Evolutionary conservation across 2,888 invertebrate genomes (phyloP).

Genomic region (Drosophila bunnanda): DNA sequence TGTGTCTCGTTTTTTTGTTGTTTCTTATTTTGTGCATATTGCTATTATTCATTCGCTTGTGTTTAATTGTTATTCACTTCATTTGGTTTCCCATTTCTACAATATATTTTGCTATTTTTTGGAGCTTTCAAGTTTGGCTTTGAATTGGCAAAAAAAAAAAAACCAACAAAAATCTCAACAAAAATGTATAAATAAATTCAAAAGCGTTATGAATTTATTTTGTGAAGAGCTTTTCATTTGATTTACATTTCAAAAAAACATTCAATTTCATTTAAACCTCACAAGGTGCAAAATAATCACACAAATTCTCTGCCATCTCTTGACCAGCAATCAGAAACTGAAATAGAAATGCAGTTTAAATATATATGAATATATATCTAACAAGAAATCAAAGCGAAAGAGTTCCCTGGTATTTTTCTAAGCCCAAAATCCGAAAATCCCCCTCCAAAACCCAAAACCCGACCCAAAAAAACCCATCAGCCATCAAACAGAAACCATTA

Average conservation of each 20-base stretch:
- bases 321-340: slow-evolving; percentile 38
- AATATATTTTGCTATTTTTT: slow-evolving; percentile 38
- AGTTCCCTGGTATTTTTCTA: slow-evolving; percentile 68
- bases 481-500: slow-evolving; percentile 38
- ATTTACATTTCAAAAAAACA: slow-evolving; percentile 3
- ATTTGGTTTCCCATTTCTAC: slow-evolving; percentile 50
- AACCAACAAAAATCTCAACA: background rate
- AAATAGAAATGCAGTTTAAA: slow-evolving; percentile 29
- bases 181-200: slow-evolving; percentile 10
- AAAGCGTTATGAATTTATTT: slow-evolving; percentile 22
- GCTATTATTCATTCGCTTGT: slow-evolving; percentile 27
- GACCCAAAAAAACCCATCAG: slow-evolving; percentile 39
- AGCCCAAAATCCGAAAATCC: slow-evolving; percentile 42
- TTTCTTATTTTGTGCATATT: slow-evolving; percentile 56
- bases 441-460: slow-evolving; percentile 28
- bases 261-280: slow-evolving; percentile 11
- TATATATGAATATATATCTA: slow-evolving; percentile 15
- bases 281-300: slow-evolving; percentile 40
- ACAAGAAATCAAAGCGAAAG: slow-evolving; percentile 48
- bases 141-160: slow-evolving; percentile 61
- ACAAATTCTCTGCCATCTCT: slow-evolving; percentile 43
- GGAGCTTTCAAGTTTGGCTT: slow-evolving; percentile 72
- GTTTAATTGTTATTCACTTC: slow-evolving; percentile 60
- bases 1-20: slow-evolving; percentile 62
- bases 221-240: slow-evolving; percentile 14